A percentile compares a stretch with the other conserved stretches of the same genome.
Evolutionary conservation across 2,797 vertebrate genomes (phyloP).

Genomic region (Sebastes hubbsi): DNA sequence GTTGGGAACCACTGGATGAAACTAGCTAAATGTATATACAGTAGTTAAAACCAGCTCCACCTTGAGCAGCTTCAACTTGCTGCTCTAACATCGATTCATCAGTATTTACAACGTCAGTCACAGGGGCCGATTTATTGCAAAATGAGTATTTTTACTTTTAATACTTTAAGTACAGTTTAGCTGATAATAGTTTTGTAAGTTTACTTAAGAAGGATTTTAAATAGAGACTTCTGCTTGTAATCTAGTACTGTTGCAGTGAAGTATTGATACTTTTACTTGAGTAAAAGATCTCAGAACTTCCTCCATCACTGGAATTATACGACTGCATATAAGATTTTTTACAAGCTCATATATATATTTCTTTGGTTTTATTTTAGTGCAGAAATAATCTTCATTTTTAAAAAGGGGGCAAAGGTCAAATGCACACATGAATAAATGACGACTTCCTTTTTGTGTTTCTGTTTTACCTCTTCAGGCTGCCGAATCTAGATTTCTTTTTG

Average conservation of each 20-base stretch:
- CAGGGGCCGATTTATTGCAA: not conserved
- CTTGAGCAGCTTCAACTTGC: not conserved
- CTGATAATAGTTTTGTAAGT: not conserved
- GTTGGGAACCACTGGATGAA: too few relatives aligned
- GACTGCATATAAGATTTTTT: not conserved
- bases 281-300: too few relatives aligned
- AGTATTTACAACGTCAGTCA: not conserved
- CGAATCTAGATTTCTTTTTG: not conserved
- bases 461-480: not conserved
- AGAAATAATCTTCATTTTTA: not conserved
- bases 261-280: not conserved
- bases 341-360: not conserved
- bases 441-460: not conserved
- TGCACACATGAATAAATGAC: not conserved
- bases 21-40: too few relatives aligned
- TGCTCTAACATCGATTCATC: not conserved
- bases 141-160: not conserved
- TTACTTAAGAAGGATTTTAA: not conserved
- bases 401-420: not conserved
- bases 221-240: not conserved
- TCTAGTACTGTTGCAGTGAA: not conserved
- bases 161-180: not conserved
- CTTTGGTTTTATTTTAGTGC: not conserved
- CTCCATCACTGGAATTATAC: not conserved
- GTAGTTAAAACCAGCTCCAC: not conserved